Percentiles rank a stretch among this genome's conserved stretches.
phyloP scores from a whole-genome alignment of 1,140 invertebrate species.

The Mya arenaria region DNA sequence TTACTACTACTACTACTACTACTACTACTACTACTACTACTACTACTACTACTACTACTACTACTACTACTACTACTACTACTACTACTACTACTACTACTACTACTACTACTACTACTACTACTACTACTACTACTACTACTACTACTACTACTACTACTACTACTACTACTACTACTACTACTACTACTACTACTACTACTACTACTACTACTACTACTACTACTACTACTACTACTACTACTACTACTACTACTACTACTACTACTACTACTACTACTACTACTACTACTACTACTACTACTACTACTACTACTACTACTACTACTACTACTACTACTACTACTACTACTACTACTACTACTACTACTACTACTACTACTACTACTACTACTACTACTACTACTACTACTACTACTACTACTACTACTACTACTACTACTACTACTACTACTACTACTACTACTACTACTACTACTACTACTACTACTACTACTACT shows the following conservation, averaged over 20 bases:
- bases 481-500: background rate
- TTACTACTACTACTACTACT: background rate
- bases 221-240: background rate
- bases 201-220: background rate
- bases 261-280: background rate
- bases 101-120: background rate
- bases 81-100: background rate
- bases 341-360: background rate
- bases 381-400: background rate
- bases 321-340: background rate
- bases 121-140: background rate
- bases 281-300: background rate
- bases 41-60: background rate
- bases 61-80: background rate
- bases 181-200: background rate
- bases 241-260: background rate
- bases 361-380: background rate
- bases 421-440: background rate
- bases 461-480: background rate
- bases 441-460: background rate
- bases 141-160: background rate
- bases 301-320: background rate
- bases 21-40: background rate
- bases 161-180: background rate
- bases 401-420: background rate